These are phyloP conservation scores for Lophius piscatorius DNA, from an alignment of 2,113 vertebrate genomes.

Conservation along the genomic window DNA sequence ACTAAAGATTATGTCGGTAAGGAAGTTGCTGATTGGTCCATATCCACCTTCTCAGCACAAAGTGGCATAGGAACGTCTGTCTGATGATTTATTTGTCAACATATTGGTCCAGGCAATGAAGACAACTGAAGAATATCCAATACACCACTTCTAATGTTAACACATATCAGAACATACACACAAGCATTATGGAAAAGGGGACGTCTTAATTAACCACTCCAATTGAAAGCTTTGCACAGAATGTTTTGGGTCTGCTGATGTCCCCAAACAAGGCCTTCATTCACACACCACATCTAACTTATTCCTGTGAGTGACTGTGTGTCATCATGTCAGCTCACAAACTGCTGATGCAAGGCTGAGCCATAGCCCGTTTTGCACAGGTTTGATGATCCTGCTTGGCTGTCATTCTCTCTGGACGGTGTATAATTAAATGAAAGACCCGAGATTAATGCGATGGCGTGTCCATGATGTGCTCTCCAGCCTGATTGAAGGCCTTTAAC, in stretches of 20 bases:
- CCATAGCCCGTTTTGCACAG: slow-evolving; percentile 1
- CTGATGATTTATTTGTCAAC: slow-evolving; percentile 26
- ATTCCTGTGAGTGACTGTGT: too few relatives aligned
- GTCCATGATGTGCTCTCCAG: slow-evolving; percentile 50
- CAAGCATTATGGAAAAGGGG: not conserved
- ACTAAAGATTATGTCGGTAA: too few relatives aligned
- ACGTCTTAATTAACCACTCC: slow-evolving; percentile 64
- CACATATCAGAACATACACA: slow-evolving; percentile 80
- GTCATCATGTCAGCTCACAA: not conserved
- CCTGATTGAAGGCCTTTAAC: slow-evolving; percentile 70
- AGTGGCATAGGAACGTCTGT: not conserved
- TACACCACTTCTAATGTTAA: slow-evolving; percentile 40
- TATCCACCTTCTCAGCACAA: slow-evolving; percentile 9
- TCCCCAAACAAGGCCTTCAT: slow-evolving; percentile 51
- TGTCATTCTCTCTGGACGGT: slow-evolving; percentile 33
- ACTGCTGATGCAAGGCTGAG: slow-evolving; percentile 10
- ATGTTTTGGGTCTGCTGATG: slow-evolving; percentile 39
- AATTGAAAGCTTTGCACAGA: slow-evolving; percentile 57
- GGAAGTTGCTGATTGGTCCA: slow-evolving; percentile 11
- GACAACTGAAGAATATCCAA: not conserved
- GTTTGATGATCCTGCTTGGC: slow-evolving; percentile 35
- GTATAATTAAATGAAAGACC: slow-evolving; percentile 34
- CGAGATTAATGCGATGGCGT: slow-evolving; percentile 46
- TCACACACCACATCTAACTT: slow-evolving; percentile 14
- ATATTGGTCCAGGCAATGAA: slow-evolving; percentile 14